These are phyloP conservation scores for Cyanoramphus novaezelandiae DNA, from an alignment of 2,113 vertebrate species.

Conservation along the genomic window DNA sequence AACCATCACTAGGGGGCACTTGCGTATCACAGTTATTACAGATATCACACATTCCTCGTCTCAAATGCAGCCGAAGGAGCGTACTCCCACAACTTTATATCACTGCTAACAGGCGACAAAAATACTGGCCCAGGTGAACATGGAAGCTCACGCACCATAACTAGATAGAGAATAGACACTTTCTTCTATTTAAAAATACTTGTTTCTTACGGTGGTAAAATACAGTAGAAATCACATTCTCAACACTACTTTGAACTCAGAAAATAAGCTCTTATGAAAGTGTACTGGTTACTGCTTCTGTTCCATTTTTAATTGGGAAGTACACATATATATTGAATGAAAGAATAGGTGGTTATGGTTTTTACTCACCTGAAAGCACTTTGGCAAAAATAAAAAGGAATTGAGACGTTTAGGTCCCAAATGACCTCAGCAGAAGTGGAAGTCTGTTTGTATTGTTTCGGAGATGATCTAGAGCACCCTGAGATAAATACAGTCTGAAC, in stretches of 20 bases:
- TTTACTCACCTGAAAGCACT: not conserved
- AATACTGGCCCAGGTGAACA: not conserved
- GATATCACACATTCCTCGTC: not conserved
- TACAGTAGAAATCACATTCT: not conserved
- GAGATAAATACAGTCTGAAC: not conserved
- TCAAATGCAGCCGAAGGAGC: not conserved
- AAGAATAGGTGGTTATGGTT: not conserved
- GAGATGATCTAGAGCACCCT: not conserved
- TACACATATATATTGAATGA: not conserved
- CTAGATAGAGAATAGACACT: not conserved
- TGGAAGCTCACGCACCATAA: not conserved
- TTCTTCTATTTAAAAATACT: not conserved
- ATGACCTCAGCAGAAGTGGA: not conserved
- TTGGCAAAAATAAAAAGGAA: not conserved
- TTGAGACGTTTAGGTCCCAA: not conserved
- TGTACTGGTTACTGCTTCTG: not conserved
- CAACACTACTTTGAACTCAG: not conserved
- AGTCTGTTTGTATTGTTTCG: not conserved
- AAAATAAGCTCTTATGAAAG: not conserved
- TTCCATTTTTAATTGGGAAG: not conserved
- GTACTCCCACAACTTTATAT: not conserved
- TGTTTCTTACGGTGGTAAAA: not conserved
- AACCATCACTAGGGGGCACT: conserved; percentile 57
- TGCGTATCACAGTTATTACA: not conserved
- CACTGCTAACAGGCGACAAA: not conserved